Evolutionary conservation across 1,140 invertebrate species (phyloP), one percentile per base, ranked within the genome.

Genomic region (Eupristina koningsbergeri): DNA sequence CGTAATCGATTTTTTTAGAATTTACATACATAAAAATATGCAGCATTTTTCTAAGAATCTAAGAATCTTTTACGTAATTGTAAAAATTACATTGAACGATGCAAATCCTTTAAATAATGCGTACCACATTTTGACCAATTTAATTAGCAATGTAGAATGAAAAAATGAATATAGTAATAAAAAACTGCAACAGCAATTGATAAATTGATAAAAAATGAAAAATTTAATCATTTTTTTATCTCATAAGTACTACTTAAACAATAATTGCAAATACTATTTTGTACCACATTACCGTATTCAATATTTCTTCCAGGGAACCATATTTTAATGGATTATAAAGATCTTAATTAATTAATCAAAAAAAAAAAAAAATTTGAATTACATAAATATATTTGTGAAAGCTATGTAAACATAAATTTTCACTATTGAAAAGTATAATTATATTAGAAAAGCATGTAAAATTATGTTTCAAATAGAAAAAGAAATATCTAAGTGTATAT

Each of bases 201-300:
- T 29, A 5, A 47, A 64, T 7, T 39, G 26, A 77, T 67, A 6
- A 31, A 84, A 84, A 79, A 31, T 74, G 64, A 79, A 45, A 80
- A 80, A 45, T 11, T 84, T 76, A 69, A 84, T 67, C 78, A 71
- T 71, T 61, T 84, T 84, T 61, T 61, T 26, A 61, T 69, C 29
- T 69, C 61, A 58, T 31, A 64, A 19, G 53, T 39, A 76, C 39
- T 36, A 22, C 47, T 76, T 80, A 63, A 34, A 47, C 22, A 41
- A 80, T 64, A n/a, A 58, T 22, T 81, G 61, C 58, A 77, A 76
- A 47, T 85, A 81, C 73, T 61, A 80, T 75, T 58, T 80, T 34
- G 53, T 67, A 80, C 73, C 84, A 47, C 81, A 85, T 81, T 85
- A 84, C 50, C 47, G 71, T 67, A 69, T 39, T 81, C 26, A 53